These are phyloP conservation scores for Epirrita christyi DNA, from an alignment of 2,888 invertebrate genomes.

Conservation along the genomic window DNA sequence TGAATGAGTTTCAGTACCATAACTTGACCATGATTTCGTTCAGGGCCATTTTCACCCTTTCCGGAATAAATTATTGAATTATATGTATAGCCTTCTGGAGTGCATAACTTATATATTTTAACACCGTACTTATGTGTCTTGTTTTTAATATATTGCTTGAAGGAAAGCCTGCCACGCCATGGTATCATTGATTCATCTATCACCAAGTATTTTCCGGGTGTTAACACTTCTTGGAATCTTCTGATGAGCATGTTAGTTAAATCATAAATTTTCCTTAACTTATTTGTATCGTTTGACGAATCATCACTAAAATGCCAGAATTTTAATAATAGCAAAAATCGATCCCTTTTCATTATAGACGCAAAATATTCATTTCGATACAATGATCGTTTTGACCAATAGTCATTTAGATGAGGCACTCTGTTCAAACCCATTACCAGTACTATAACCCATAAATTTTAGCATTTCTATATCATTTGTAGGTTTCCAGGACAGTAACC, in stretches of 20 bases:
- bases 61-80: conserved; percentile 31
- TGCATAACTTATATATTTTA: conserved; percentile 46
- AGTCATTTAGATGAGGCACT: conserved; percentile 32
- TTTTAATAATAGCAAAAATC: conserved; percentile 43
- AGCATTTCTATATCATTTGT: conserved; percentile 29
- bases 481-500: conserved; percentile 26
- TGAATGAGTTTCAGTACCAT: conserved; percentile 27
- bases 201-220: conserved; percentile 43
- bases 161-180: conserved; percentile 47
- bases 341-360: conserved; percentile 36
- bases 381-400: conserved; percentile 38
- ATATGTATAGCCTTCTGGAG: conserved; percentile 30
- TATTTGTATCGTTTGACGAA: conserved; percentile 17
- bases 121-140: conserved; percentile 50
- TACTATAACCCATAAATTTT: conserved; percentile 24
- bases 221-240: conserved; percentile 35
- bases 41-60: conserved; percentile 25
- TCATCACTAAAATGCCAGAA: conserved; percentile 46
- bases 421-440: conserved; percentile 32
- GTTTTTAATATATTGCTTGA: conserved; percentile 51
- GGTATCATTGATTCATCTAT: conserved; percentile 55
- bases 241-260: conserved; percentile 20
- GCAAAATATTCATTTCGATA: conserved; percentile 41
- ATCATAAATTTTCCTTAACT: conserved; percentile 35
- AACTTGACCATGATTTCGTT: conserved; percentile 28